Base-by-base conservation (phyloP, 2,888 invertebrate genomes). In the Linnaemya vulpina region DNA sequence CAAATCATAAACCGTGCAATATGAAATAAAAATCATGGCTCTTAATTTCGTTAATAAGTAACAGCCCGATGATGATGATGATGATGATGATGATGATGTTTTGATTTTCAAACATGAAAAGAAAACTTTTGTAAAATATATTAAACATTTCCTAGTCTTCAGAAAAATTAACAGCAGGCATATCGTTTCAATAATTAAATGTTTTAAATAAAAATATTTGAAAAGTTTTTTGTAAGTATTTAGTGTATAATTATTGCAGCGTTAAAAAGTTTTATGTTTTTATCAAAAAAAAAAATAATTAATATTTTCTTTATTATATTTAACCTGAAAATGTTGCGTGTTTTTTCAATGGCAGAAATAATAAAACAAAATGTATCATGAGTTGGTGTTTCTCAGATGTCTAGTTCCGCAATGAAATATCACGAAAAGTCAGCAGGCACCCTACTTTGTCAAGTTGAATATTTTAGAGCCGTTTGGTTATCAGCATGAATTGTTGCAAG, bases 1-100 rank as follows among this genome's bases (percentile, higher is more conserved):
- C n/a, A 60, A 82, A 78, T 70, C 81, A 82, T 74, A 60, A 82
- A 85, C 40, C 82, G 71, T 75, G 78, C 70, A 78, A 79, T 75
- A 62, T 79, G 78, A 82, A 82, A 85, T 68, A 82, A 85, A 85
- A 85, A 78, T 80, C 78, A 75, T 78, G 74, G 77, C 77, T 84
- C 78, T 82, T 78, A 79, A 82, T 82, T 79, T 51, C 75, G 65
- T 82, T 82, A 75, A 78, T 82, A 85, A 78, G 76, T 77, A 55
- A 11, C 74, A 38, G 5, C 9, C 75, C 38, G 35, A 43, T 65
- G 35, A 53, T 73, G 43, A 60, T 73, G 49, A 35, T 73, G 60
- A 82, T 38, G 20, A 43, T 71, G 35, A 82, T 40, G 35, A 43
- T 71, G 35, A 55, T 73, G 30, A 38, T 62, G 62, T 60, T 83